phyloP scores from a whole-genome alignment of 1,140 invertebrate species.

The Drosophila pallidifrons region DNA sequence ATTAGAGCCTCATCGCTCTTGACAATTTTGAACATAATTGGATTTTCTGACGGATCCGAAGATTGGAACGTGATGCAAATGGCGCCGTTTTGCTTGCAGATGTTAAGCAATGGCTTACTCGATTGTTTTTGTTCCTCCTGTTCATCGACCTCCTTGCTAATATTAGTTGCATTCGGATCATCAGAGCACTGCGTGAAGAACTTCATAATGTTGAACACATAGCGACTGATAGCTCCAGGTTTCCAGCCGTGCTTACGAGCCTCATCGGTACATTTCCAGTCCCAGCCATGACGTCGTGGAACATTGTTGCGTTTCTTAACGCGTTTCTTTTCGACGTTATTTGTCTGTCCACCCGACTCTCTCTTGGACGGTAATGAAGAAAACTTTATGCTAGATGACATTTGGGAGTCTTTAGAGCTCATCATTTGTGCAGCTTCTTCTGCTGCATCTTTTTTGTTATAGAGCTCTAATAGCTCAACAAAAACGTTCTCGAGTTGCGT shows the following conservation, averaged over 20 bases:
- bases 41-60: slow-evolving; percentile 37
- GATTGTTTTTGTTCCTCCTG: background rate
- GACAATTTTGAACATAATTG: slow-evolving; percentile 69
- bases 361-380: background rate
- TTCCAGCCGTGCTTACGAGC: slow-evolving; percentile 64
- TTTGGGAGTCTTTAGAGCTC: background rate
- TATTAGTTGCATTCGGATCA: slow-evolving; percentile 22
- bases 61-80: slow-evolving; percentile 64
- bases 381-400: too few relatives aligned
- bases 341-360: background rate
- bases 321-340: slow-evolving; percentile 25
- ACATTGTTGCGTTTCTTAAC: slow-evolving; percentile 39
- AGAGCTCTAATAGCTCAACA: slow-evolving; percentile 59
- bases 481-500: slow-evolving; percentile 66
- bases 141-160: slow-evolving; percentile 18
- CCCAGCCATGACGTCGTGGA: slow-evolving; percentile 73
- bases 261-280: slow-evolving; percentile 56
- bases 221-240: slow-evolving; percentile 71
- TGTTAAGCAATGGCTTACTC: slow-evolving; percentile 57
- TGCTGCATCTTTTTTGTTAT: slow-evolving; percentile 46
- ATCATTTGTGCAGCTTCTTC: background rate
- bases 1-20: slow-evolving; percentile 63
- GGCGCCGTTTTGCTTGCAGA: slow-evolving; percentile 71
- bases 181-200: slow-evolving; percentile 64
- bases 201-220: slow-evolving; percentile 63